Evolutionary conservation across 2,113 vertebrate genomes (phyloP), one percentile per base, ranked within the genome.

Genomic region (Rhinolophus sinicus): DNA sequence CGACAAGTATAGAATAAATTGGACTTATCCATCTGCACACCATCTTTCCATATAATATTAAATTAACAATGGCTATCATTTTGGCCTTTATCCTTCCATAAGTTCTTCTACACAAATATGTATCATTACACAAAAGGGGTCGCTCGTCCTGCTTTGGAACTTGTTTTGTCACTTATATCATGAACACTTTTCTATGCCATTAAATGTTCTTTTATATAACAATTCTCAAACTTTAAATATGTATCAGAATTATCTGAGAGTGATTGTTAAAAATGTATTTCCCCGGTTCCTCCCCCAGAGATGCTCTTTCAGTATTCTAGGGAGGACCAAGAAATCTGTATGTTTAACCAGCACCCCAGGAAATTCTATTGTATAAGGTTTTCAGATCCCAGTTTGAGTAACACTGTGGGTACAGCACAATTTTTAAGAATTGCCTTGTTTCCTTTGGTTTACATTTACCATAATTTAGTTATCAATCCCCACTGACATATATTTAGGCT

Each of bases 371-470:
- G 47, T 33, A 77, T 73, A 35, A 60, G 1, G 22, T 62, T 95
- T 90, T 78, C 64, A 70, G 33, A 83, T 78, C 3, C 16, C 24
- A 62, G 9, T 62, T 87, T 90, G 54, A 90, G 30, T 78, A 95
- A 67, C n/a, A 81, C 26, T 85, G 21, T 33, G 82, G 24, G n/a
- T 85, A 58, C 3, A 67, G 47, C 33, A 83, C 62, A 67, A 30
- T 88, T 91, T 95, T 78, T 80, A 84, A 96, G 56, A 67, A 93
- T 62, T 94, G 38, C 26, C 76, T 80, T n/a, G 35, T 73, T 92
- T 84, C 84, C 22, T 77, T 90, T 86, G 33, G 35, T 47, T 95
- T 84, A 58, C 5, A 67, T 95, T 90, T 88, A 81, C 33, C 47
- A 65, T 76, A 80, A 93, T 93, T 95, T 91, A 84, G 65, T 72